Evolutionary conservation across 2,797 vertebrate species (phyloP).

Genomic region (Pampus argenteus): DNA sequence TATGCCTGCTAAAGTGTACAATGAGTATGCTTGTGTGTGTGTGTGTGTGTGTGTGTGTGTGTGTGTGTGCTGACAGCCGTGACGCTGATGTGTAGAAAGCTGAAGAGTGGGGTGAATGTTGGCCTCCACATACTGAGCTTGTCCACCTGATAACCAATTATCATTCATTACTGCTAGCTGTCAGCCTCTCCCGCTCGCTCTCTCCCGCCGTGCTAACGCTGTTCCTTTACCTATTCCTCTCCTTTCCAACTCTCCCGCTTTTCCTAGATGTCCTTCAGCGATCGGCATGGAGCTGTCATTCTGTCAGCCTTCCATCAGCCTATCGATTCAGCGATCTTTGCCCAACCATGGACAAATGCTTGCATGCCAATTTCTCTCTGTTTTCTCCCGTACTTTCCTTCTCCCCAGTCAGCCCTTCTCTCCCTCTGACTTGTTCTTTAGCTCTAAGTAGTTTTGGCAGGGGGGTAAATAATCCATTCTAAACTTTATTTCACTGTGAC

Average conservation of each 20-base stretch:
- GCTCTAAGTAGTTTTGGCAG: constrained; percentile 68
- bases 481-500: constrained; percentile 68
- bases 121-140: constrained; percentile 46
- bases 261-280: constrained; percentile 78
- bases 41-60: constrained; percentile 8
- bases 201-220: constrained; percentile 25
- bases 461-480: constrained; percentile 75
- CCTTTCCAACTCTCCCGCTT: constrained; percentile 23
- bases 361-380: constrained; percentile 74
- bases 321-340: constrained; percentile 84
- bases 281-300: constrained; percentile 75
- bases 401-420: constrained; percentile 9
- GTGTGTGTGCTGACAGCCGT: constrained; percentile 33
- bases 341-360: constrained; percentile 73
- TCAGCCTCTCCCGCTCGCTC: constrained; percentile 40
- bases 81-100: constrained; percentile 24
- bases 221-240: constrained; percentile 27
- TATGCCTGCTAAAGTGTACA: neutral
- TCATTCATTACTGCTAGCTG: constrained; percentile 72
- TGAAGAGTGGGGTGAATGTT: constrained; percentile 32
- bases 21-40: neutral
- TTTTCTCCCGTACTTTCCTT: constrained; percentile 42
- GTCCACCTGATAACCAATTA: constrained; percentile 73
- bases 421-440: constrained; percentile 42
- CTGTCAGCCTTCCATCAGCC: constrained; percentile 81